Conservation (phyloP, 2,113 vertebrate genomes). For the Apteryx owenii region DNA sequence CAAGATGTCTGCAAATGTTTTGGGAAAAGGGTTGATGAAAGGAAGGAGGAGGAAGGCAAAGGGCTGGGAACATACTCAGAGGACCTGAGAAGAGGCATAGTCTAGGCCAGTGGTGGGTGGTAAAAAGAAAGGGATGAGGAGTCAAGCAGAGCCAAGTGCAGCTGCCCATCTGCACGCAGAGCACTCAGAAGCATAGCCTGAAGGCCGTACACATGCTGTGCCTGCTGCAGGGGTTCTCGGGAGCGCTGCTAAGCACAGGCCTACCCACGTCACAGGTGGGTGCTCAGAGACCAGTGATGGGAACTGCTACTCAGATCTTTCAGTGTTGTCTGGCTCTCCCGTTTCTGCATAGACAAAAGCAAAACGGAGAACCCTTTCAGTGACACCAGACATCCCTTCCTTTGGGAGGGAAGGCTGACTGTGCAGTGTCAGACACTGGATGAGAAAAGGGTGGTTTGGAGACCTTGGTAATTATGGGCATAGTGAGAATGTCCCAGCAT, state of each 20-base stretch:
- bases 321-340: not conserved
- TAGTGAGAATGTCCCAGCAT: not conserved
- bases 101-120: not conserved
- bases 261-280: not conserved
- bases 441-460: not conserved
- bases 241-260: not conserved
- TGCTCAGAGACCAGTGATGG: not conserved
- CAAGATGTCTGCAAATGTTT: not conserved
- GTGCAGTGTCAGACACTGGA: not conserved
- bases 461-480: not conserved
- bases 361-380: not conserved
- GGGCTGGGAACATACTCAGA: not conserved
- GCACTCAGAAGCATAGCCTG: not conserved
- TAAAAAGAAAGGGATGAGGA: not conserved
- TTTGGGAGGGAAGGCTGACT: not conserved
- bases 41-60: not conserved
- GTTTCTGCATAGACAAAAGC: not conserved
- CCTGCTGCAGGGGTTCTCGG: not conserved
- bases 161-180: not conserved
- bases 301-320: not conserved
- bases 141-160: not conserved
- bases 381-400: not conserved
- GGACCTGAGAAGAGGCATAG: not conserved
- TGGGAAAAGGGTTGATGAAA: not conserved
- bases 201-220: not conserved